phyloP scores from a whole-genome alignment of 2,113 vertebrate species.

The Callopanchax toddi region DNA sequence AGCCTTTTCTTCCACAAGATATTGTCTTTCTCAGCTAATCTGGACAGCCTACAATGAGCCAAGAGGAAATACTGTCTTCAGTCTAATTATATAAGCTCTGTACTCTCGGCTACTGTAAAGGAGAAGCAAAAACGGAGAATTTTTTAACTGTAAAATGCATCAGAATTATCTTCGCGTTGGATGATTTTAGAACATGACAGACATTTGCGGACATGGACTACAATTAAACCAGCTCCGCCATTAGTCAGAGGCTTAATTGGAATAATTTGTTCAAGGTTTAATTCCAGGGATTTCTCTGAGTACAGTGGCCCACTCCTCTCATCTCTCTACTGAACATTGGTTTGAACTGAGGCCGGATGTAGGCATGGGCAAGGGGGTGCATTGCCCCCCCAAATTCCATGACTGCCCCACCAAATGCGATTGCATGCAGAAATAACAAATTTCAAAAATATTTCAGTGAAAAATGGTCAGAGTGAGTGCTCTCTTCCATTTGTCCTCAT shows the following conservation, averaged over 20 bases:
- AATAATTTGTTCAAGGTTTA: conserved; percentile 54
- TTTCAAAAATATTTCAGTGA: too few relatives aligned
- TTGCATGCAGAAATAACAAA: too few relatives aligned
- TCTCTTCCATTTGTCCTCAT: too few relatives aligned
- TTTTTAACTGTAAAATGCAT: conserved; percentile 31
- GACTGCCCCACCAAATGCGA: too few relatives aligned
- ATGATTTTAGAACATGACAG: conserved; percentile 20
- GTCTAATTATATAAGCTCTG: conserved; percentile 51
- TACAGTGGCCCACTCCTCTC: conserved; percentile 11
- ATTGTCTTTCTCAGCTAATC: conserved; percentile 42
- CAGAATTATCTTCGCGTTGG: conserved; percentile 38
- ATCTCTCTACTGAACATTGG: conserved; percentile 18
- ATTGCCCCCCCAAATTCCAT: too few relatives aligned
- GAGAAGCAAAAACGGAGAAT: conserved; percentile 36
- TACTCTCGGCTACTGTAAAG: conserved; percentile 52
- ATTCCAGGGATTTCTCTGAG: conserved; percentile 27
- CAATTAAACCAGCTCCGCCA: conserved; percentile 31
- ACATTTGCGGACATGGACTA: conserved; percentile 38
- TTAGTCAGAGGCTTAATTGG: conserved; percentile 42
- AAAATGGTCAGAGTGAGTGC: too few relatives aligned
- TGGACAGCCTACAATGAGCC: conserved; percentile 44
- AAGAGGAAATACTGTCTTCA: conserved; percentile 44
- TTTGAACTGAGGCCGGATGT: too few relatives aligned
- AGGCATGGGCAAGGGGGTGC: too few relatives aligned
- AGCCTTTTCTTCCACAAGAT: conserved; percentile 33